Base-by-base conservation (phyloP, 2,888 invertebrate species). In the Silvanus unidentatus region DNA sequence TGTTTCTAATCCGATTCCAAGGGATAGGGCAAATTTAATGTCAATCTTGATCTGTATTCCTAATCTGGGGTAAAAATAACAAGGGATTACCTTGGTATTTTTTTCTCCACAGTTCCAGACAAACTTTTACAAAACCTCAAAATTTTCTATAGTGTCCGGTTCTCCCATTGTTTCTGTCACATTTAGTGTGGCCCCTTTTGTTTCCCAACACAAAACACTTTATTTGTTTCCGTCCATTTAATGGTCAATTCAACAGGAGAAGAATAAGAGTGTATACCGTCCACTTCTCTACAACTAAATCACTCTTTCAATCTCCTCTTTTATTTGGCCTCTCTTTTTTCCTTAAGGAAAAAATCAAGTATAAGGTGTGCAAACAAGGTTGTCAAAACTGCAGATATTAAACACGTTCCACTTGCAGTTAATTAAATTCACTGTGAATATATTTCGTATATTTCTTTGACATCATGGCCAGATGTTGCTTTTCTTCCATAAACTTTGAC, bases 391-490 rank as follows among this genome's bases (percentile, higher is more conserved):
- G 4, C 3, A 22, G 22, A 22, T 22, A 22, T 22, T 32, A 32
- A 44, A 46, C 40, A 41, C 27, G 27, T 15, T 37, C 41, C 36
- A 36, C 37, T 42, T 45, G 30, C 37, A 28, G 39, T 40, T 48
- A 50, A 47, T 50, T 48, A 45, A 50, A 50, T 45, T 50, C 44
- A 30, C 16, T 36, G 40, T 42, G 14, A 9, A 37, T 37, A 37
- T 37, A 9, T 35, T 42, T n/a, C n/a, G 37, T 47, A 37, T 46
- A 40, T 58, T 52, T 53, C 64, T 65, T 66, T 62, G 66, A 63
- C 59, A 66, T 66, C 66, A 65, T 59, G 56, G 59, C 62, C 66
- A 67, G 66, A 67, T 63, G 66, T 60, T 60, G 61, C 60, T 57
- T 55, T 62, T 59, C 59, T 58, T 60, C 54, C 53, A 51, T 32